phyloP scores from a whole-genome alignment of 2,797 vertebrate species.

The Serranus cabrilla region DNA sequence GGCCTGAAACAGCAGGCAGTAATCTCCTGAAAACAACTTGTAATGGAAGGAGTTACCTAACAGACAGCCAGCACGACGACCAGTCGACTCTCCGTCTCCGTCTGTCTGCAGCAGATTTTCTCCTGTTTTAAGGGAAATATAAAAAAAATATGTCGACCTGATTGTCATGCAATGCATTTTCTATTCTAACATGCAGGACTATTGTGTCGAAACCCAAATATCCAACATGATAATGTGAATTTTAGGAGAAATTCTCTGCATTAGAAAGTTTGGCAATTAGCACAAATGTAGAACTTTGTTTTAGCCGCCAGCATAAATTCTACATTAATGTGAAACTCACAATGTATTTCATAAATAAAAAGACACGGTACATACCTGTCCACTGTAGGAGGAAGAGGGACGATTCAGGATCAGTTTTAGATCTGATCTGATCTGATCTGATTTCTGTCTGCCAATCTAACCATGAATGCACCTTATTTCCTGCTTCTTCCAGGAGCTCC shows the following conservation, averaged over 20 bases:
- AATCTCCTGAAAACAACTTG: conserved; percentile 44
- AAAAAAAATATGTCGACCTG: neutral
- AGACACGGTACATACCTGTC: too few relatives aligned
- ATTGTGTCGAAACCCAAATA: neutral
- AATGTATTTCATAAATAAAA: too few relatives aligned
- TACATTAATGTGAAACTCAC: too few relatives aligned
- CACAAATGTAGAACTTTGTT: neutral
- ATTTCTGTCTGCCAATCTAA: neutral
- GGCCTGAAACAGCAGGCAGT: conserved; percentile 53
- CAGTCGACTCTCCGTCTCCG: too few relatives aligned
- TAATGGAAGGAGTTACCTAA: conserved; percentile 36
- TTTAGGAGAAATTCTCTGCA: neutral
- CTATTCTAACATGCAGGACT: neutral
- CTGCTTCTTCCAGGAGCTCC: conserved; percentile 88
- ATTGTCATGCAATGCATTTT: neutral
- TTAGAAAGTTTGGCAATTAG: neutral
- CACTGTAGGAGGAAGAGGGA: too few relatives aligned
- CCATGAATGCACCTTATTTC: neutral
- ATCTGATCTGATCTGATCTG: too few relatives aligned
- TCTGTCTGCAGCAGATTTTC: conserved; percentile 19
- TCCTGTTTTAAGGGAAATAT: neutral
- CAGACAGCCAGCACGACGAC: neutral
- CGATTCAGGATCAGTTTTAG: too few relatives aligned
- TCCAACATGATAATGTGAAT: neutral
- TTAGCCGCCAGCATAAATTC: too few relatives aligned